Evolutionary conservation across 2,888 invertebrate genomes (phyloP), one percentile per base, ranked within the genome.

Genomic region (Chydorus sphaericus): DNA sequence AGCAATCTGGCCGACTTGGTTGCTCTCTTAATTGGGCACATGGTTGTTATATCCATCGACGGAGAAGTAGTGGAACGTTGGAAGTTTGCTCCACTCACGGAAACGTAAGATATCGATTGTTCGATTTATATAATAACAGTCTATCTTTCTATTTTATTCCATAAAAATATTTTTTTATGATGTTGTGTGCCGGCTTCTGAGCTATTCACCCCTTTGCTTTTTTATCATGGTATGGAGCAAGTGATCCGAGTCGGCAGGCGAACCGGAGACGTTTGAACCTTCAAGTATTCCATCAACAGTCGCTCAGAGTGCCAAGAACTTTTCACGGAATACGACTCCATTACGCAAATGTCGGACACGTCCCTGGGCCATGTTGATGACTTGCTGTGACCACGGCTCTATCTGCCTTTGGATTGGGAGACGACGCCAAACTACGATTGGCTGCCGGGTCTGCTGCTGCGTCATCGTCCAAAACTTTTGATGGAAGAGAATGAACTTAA

Each of bases 391-490:
- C 14, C 36, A 52, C 33, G 52, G 52, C 23, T 52, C 52, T 3
- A 36, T 52, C 8, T 52, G 52, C 14, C 36, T 52, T 23, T 52
- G 52, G 52, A 52, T 7, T 52, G 31, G 52, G 52, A 4, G 52
- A 52, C 4, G 52, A 52, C 11, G n/a, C n/a, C n/a, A n/a, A n/a
- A n/a, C n/a, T n/a, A n/a, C n/a, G n/a, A n/a, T n/a, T n/a, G n/a
- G n/a, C n/a, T n/a, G n/a, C n/a, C n/a, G n/a, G n/a, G n/a, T 36
- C 11, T n/a, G 23, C 36, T n/a, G 33, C 10, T 16, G 36, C 31
- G 18, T 26, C 44, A 26, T 28, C 23, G 26, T 28, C 10, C 20
- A 23, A 14, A 28, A 2, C 23, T 26, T 11, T 14, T 23, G 26
- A 14, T 44, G n/a, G 44, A 44, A n/a, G 44, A 44, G 44, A 23